A percentile compares a stretch with the other conserved stretches of the same genome.
phyloP scores from a whole-genome alignment of 2,888 invertebrate species.

The Pomacea canaliculata region DNA sequence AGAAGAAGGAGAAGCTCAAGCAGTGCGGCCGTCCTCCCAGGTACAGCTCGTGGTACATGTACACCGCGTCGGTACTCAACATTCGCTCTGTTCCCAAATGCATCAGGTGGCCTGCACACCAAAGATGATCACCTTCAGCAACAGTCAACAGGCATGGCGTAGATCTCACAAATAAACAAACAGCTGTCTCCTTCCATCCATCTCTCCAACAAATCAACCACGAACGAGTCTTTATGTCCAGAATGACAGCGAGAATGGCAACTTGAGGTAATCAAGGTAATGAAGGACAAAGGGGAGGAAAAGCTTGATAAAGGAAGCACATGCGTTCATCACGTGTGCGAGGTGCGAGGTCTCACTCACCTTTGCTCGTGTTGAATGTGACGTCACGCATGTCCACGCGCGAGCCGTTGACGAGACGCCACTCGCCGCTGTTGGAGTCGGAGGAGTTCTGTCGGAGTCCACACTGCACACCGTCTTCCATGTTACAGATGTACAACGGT shows the following conservation, averaged over 20 bases:
- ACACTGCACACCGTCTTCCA: conserved; percentile 56
- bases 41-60: conserved; percentile 45
- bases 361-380: conserved; percentile 39
- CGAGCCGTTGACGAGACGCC: conserved; percentile 48
- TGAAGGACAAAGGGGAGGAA: no score
- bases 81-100: conserved; percentile 43
- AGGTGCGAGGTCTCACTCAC: conserved; percentile 28
- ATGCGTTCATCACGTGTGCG: no score
- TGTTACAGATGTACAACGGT: conserved; percentile 49
- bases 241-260: no score
- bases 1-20: conserved; percentile 50
- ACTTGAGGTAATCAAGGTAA: no score
- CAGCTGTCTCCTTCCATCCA: no score
- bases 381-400: conserved; percentile 45
- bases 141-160: no score
- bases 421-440: conserved; percentile 45
- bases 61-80: conserved; percentile 34
- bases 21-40: conserved; percentile 42
- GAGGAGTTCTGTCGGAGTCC: conserved; percentile 47
- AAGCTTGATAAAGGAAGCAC: no score
- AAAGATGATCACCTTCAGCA: background rate
- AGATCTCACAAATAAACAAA: no score
- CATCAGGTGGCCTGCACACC: conserved; percentile 48
- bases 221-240: no score
- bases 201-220: no score